A percentile compares a stretch with the other conserved stretches of the same genome.
Conservation (phyloP, 2,113 vertebrate genomes). For the Anthoscopus minutus region DNA sequence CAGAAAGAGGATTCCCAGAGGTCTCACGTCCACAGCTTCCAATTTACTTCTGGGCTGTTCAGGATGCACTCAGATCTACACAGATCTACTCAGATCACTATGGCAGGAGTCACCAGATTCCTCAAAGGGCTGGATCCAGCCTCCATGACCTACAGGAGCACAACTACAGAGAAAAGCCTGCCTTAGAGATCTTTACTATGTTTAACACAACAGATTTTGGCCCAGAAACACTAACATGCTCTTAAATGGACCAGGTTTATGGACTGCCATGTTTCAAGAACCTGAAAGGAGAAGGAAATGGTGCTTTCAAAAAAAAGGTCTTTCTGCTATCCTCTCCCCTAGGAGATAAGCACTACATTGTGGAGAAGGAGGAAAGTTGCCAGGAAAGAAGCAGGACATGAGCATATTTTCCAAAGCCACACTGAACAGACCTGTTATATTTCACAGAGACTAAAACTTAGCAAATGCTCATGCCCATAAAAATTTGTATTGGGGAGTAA, state of each 20-base stretch:
- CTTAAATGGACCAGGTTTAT: neutral
- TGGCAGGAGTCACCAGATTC: neutral
- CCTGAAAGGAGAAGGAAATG: neutral
- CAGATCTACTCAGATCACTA: neutral
- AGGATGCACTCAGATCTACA: neutral
- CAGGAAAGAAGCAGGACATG: slow-evolving; percentile 14
- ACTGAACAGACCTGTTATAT: neutral
- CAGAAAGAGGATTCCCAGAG: neutral
- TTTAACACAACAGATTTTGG: neutral
- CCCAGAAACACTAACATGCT: neutral
- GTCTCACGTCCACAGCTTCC: neutral
- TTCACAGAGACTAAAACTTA: slow-evolving; percentile 48
- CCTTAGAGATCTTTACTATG: neutral
- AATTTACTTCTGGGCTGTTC: neutral
- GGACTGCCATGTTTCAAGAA: neutral
- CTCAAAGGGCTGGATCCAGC: neutral
- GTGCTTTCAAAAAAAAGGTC: neutral
- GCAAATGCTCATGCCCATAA: slow-evolving; percentile 4
- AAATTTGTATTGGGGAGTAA: slow-evolving; percentile 36
- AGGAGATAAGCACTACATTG: neutral
- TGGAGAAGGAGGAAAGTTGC: neutral
- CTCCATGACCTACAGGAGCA: rapidly evolving
- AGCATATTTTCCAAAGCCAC: slow-evolving; percentile 22
- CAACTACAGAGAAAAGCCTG: neutral
- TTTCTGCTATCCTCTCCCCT: neutral